Base-by-base conservation (phyloP, 2,113 vertebrate genomes). In the Rhegmatorhina hoffmannsi region DNA sequence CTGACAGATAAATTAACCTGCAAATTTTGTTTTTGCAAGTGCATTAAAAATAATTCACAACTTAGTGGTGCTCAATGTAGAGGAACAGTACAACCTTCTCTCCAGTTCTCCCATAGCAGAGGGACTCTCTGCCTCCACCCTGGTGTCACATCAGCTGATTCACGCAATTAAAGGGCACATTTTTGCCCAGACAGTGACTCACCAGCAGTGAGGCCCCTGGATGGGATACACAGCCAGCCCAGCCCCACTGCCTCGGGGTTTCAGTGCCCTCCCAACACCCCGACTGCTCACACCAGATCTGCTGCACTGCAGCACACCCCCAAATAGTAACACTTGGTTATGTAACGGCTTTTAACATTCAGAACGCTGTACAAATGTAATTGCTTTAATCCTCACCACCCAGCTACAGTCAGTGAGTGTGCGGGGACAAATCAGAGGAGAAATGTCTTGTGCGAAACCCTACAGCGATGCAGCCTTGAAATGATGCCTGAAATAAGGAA, bases 321-420 rank as follows among this genome's bases (percentile, higher is more conserved):
- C 88, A 86, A 94, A 97, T 89, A 97, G 92, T 75, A 96, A 95
- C 93, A 91, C 85, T 88, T 13, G 4, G 56, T 95, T 96, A 95
- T 14, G 58, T 88, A 80, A 93, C 2, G 1, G 68, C 82, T 78
- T 94, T 91, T 80, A 92, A 62, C 88, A 92, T 92, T 90, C 85
- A 34, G 44, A 93, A 74, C 1, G 55, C 87, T 86, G 17, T 77
- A 84, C 79, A 44, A 70, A 87, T 38, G 50, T 67, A 91, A 93
- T 79, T 86, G 92, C 94, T 93, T 77, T 94, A 85, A 90, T 96
- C 89, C 47, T 88, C 92, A 33, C 66, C 86, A 80, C 43, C 46
- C 90, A 53, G 80, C 75, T 86, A 83, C 72, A 55, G 87, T 64
- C 46, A 18, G 25, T 23, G 38, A 60, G 50, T 2, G 49, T 21